Percentiles rank a stretch among this genome's conserved stretches.
phyloP scores from a whole-genome alignment of 2,113 vertebrate genomes.

The Fukomys damarensis region DNA sequence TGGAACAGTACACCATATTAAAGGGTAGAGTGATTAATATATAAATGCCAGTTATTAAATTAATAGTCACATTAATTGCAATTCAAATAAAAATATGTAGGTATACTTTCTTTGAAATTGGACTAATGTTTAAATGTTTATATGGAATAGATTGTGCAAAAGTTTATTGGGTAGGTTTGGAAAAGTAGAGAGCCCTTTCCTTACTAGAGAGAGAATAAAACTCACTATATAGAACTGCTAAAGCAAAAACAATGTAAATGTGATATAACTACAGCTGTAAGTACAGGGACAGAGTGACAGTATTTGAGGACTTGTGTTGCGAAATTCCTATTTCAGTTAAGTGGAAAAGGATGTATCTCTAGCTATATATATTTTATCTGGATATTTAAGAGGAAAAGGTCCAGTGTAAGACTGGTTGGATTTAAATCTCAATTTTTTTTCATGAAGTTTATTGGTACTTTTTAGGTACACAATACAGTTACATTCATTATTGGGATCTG shows the following conservation, averaged over 20 bases:
- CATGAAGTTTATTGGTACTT: no score
- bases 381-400: neutral
- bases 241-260: neutral
- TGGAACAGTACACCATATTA: neutral
- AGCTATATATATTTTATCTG: neutral
- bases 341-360: neutral
- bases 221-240: neutral
- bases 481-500: no score
- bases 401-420: neutral
- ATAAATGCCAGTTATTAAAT: neutral
- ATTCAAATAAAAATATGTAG: neutral
- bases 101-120: slow-evolving; percentile 27
- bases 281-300: neutral
- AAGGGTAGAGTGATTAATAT: neutral
- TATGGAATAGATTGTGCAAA: slow-evolving; percentile 16
- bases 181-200: neutral
- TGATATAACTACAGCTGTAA: neutral
- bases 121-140: slow-evolving; percentile 28
- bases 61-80: neutral
- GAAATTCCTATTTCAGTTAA: neutral
- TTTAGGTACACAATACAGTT: no score
- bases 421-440: neutral
- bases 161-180: neutral
- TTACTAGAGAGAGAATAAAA: neutral
- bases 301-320: neutral